Evolutionary conservation across 2,797 vertebrate species (phyloP).

Genomic region (Sphenodon punctatus): DNA sequence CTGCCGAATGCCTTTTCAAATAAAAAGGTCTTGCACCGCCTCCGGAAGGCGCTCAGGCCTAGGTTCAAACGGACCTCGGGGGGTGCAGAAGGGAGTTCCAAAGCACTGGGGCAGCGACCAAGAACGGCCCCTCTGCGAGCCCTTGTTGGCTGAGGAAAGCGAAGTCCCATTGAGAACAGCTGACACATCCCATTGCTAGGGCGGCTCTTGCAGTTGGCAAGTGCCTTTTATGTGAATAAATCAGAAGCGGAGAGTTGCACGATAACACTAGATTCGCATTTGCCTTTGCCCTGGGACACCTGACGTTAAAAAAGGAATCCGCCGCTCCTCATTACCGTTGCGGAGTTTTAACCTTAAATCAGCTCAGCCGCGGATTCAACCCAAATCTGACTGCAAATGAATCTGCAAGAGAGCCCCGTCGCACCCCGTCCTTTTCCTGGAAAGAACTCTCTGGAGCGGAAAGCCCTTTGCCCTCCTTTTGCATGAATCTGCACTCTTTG

Average conservation of each 20-base stretch:
- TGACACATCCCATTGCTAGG: background rate
- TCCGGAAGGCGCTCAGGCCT: too few relatives aligned
- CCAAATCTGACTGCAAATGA: background rate
- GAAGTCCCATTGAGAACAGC: background rate
- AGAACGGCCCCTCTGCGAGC: too few relatives aligned
- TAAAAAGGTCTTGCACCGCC: too few relatives aligned
- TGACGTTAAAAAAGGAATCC: background rate
- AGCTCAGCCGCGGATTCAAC: background rate
- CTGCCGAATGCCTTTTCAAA: too few relatives aligned
- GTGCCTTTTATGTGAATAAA: background rate
- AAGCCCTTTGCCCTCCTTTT: background rate
- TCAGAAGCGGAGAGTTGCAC: background rate
- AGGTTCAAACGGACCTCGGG: too few relatives aligned
- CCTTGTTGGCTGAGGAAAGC: too few relatives aligned
- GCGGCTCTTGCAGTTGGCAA: background rate
- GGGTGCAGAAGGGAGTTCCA: too few relatives aligned
- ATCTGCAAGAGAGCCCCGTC: background rate
- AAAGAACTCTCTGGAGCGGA: background rate
- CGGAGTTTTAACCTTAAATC: conserved; percentile 5
- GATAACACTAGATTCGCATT: background rate
- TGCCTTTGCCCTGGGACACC: background rate
- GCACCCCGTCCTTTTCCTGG: background rate
- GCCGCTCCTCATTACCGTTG: background rate
- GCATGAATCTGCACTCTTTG: background rate
- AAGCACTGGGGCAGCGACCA: too few relatives aligned